Conservation (phyloP, 1,140 invertebrate genomes). For the Cardiocondyla obscurior region DNA sequence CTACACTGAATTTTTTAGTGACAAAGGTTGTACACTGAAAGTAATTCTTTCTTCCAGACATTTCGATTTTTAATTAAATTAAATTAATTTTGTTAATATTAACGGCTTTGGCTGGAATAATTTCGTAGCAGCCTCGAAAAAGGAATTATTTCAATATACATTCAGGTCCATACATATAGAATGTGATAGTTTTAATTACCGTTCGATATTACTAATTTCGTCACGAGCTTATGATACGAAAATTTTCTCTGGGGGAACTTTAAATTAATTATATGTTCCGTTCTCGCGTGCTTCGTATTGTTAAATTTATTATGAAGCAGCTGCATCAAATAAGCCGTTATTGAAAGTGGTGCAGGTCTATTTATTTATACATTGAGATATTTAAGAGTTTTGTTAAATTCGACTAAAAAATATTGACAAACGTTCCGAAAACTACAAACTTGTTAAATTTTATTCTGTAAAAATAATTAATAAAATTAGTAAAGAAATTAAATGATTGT, state of each 20-base stretch:
- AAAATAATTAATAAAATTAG: too few species aligned
- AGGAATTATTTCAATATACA: background rate
- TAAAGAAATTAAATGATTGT: too few species aligned
- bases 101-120: background rate
- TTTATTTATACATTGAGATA: too few species aligned
- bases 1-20: background rate
- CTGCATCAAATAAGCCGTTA: too few species aligned
- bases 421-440: too few species aligned
- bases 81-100: background rate
- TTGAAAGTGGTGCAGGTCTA: too few species aligned
- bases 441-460: too few species aligned
- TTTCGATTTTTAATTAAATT: background rate
- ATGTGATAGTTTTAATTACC: background rate
- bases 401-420: too few species aligned
- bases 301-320: background rate
- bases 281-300: background rate
- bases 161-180: too few species aligned
- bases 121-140: background rate
- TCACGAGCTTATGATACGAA: background rate
- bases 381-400: too few species aligned
- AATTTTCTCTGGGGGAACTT: background rate
- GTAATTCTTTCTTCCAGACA: background rate
- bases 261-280: background rate
- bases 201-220: background rate
- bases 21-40: constrained; percentile 31